Evolutionary conservation across 2,888 invertebrate genomes (phyloP), one percentile per base, ranked within the genome.

Genomic region (Mystacides longicornis): DNA sequence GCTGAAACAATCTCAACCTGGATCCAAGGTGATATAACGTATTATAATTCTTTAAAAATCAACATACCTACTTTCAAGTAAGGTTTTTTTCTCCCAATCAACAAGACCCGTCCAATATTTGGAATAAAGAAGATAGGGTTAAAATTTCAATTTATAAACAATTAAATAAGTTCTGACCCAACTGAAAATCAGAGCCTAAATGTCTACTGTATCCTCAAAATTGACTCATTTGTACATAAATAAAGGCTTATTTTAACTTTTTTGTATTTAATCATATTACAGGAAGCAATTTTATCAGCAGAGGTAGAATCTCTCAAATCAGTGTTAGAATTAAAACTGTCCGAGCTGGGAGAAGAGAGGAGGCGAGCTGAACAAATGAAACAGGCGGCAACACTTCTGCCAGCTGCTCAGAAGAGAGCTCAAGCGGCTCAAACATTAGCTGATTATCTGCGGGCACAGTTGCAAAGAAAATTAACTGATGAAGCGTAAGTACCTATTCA

Each of bases 261-360:
- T 51, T 49, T 54, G 33, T 22, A 46, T 19, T 42, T 46, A 22
- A 45, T 21, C 51, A 49, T 53, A 58, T 48, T 19, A 21, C 60
- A 62, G 52, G 1, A 62, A 74, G 75, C 75, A 70, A 67, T 80
- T 64, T 64, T 88, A 42, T 78, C 84, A 64, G 85, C 84, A 58
- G 87, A 92, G 71, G 85, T 88, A 1, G 86, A 87, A 63, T 94
- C 94, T 18, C 75, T 96, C 58, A 82, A 91, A 61, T 86, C 88
- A 33, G 95, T 96, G 2, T 77, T 96, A 58, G 95, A 95, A 64
- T 76, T 96, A 66, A 87, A 90, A 66, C 90, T 90, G 68, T 83
- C 86, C 21, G 94, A 96, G 73, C 83, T 93, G 66, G 85, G 86
- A 1, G 83, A 88, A 18, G 74, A 95, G 49, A 80, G 85, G 47